These are phyloP conservation scores for Micrastur ruficollis DNA, from an alignment of 2,797 vertebrate species.

Conservation along the genomic window DNA sequence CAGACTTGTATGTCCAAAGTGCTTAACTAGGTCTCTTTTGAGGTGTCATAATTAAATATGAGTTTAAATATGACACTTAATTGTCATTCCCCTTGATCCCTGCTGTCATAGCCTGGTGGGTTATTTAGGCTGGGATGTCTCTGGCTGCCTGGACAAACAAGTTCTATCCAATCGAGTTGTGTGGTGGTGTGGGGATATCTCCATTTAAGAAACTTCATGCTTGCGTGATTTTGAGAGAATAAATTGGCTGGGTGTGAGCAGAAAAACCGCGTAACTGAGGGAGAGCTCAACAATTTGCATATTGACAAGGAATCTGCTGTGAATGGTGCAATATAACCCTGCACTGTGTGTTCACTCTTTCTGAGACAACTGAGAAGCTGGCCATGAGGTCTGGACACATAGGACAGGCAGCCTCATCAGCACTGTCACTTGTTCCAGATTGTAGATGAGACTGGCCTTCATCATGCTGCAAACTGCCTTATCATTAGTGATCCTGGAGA, in stretches of 20 bases:
- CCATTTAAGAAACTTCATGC: background rate
- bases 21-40: background rate
- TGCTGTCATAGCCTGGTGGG: background rate
- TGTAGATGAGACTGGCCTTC: background rate
- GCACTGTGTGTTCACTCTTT: background rate
- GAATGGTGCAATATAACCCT: rapidly evolving
- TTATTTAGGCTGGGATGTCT: background rate
- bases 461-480: background rate
- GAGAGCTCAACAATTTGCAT: background rate
- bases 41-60: background rate
- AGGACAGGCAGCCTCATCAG: background rate
- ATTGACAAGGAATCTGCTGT: background rate
- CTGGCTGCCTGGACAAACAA: background rate
- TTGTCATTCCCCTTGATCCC: background rate
- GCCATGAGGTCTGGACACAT: background rate
- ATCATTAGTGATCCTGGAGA: background rate
- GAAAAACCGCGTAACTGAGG: background rate
- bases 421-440: background rate
- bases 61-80: background rate
- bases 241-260: no score
- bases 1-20: background rate
- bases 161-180: background rate
- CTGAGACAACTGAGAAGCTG: background rate
- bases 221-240: background rate
- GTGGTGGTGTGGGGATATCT: background rate